These are phyloP conservation scores for Mylabris phalerata DNA, from an alignment of 1,140 invertebrate species.

Conservation along the genomic window DNA sequence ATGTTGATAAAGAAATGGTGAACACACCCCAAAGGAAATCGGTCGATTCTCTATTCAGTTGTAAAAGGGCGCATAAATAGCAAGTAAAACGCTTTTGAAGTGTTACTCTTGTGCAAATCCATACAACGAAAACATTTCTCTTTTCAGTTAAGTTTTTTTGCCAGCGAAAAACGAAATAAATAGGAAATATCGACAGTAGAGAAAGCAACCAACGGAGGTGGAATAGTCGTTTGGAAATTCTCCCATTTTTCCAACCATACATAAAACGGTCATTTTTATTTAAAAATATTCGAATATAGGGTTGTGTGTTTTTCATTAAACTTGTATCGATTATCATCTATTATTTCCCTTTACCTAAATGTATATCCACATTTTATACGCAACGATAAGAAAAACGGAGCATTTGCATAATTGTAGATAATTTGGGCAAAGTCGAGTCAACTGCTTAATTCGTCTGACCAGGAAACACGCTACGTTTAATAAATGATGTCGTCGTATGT, in stretches of 20 bases:
- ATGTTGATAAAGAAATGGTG: background rate
- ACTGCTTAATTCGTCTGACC: constrained; percentile 6
- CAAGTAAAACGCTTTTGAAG: constrained; percentile 10
- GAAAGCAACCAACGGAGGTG: background rate
- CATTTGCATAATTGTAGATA: constrained; percentile 14
- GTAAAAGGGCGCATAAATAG: constrained; percentile 13
- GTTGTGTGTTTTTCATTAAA: background rate
- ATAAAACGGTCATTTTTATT: constrained; percentile 10
- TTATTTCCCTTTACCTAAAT: too few relatives aligned
- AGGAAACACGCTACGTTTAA: constrained; percentile 6
- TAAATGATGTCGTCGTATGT: background rate
- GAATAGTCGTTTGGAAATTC: background rate
- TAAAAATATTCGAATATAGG: constrained; percentile 6
- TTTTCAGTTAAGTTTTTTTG: background rate
- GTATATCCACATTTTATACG: too few relatives aligned
- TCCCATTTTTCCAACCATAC: background rate
- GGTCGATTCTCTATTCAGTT: constrained; percentile 12
- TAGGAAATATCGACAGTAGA: constrained; percentile 9
- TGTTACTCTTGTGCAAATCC: constrained; percentile 12
- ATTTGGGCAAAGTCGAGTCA: constrained; percentile 6
- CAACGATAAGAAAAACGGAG: constrained; percentile 1
- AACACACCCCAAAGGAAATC: background rate
- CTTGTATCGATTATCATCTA: too few relatives aligned
- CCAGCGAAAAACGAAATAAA: background rate
- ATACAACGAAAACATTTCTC: constrained; percentile 13